A percentile compares a stretch with the other conserved stretches of the same genome.
These are phyloP conservation scores for Chlamydotis undulata DNA, from an alignment of 2,113 vertebrate genomes.

Conservation along the genomic window DNA sequence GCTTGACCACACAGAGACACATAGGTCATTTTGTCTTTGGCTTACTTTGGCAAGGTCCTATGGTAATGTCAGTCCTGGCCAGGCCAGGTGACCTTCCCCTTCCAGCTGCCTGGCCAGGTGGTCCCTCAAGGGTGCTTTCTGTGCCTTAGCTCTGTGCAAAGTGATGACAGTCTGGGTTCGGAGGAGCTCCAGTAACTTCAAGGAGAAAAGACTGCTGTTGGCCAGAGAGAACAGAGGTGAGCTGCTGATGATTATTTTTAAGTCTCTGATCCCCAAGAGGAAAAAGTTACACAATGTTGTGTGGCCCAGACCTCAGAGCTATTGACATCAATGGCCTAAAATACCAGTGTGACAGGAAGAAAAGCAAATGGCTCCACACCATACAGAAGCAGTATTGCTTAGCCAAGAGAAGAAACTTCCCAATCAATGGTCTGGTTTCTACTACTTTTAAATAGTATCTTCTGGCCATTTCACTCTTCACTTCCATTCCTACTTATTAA, in stretches of 20 bases:
- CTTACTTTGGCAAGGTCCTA: neutral
- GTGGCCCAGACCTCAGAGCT: neutral
- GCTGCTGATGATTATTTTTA: neutral
- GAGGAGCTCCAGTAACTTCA: neutral
- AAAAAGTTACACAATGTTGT: neutral
- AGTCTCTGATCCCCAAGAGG: neutral
- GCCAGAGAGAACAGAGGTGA: neutral
- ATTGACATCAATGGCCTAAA: neutral
- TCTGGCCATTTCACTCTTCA: neutral
- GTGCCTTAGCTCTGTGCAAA: neutral
- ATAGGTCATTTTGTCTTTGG: neutral
- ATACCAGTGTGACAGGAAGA: neutral
- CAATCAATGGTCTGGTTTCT: neutral
- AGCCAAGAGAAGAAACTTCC: neutral
- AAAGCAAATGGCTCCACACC: fast-evolving
- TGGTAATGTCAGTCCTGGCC: neutral
- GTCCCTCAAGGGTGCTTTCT: neutral
- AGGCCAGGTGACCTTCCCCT: neutral
- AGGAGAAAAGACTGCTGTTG: neutral
- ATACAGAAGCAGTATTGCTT: neutral
- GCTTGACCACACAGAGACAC: neutral
- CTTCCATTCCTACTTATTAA: neutral
- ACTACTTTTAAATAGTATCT: neutral
- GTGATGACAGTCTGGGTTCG: neutral
- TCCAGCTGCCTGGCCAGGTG: neutral